Evolutionary conservation across 2,888 invertebrate species (phyloP), one percentile per base, ranked within the genome.

Genomic region (Busseola fusca): DNA sequence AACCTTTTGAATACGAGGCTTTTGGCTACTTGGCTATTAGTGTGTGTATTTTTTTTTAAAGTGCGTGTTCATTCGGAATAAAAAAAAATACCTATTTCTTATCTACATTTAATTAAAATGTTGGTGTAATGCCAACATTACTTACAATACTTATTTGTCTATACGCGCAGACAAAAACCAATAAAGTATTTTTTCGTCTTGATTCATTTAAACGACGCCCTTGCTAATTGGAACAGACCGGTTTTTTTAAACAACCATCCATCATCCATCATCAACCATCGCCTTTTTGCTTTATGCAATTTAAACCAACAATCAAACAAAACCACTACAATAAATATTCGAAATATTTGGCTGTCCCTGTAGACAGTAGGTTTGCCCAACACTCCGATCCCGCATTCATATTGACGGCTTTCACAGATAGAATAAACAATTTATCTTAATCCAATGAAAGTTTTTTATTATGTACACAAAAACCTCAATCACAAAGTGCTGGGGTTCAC

Each of bases 371-470:
- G 58, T 74, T 80, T 42, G 25, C 42, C 58, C 48, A 56, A 63
- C 69, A 64, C 25, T 69, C 57, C 34, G 54, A 48, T 48, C 40
- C 52, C 18, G 34, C 37, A 30, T 62, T 50, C 58, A 64, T 64
- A 76, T 69, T 54, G 67, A 34, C 27, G 30, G 67, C 45, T 74
- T 80, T 74, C 30, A 72, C 69, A 68, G 58, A 64, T 45, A 63
- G 74, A 76, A 81, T 72, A 81, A 72, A 81, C 64, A 62, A 71
- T 64, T 76, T 64, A 54, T 81, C 81, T 81, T 81, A 79, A 79
- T 79, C 63, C 63, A 79, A 81, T 79, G 16, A 81, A 81, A 76
- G 72, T 68, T 58, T 64, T 50, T 48, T 78, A 57, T 75, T 57
- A 54, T 57, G 48, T 45, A 27, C n/a, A 30, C 30, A 59, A 81